Base-by-base conservation (phyloP, 2,888 invertebrate species). In the Erebia palarica region DNA sequence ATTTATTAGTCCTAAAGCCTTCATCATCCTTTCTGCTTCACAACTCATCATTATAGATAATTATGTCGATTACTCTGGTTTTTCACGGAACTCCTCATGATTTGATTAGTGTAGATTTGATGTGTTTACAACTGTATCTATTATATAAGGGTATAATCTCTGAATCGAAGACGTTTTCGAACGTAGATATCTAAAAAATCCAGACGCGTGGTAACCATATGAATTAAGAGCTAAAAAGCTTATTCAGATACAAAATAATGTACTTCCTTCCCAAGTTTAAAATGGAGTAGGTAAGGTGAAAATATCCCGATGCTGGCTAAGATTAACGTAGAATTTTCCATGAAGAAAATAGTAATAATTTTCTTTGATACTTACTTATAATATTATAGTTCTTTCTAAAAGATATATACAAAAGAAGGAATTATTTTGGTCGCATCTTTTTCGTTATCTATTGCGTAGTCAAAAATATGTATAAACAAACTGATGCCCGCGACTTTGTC, bases 141-240 rank as follows among this genome's bases (percentile, higher is more conserved):
- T 53, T 53, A 16, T 53, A 7, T 53, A 53, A n/a, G 7, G 9
- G 44, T 44, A 9, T 44, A 13, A 47, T 47, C 11, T 3, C 47
- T 11, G 1, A 53, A 8, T 53, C 16, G 8, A 2, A 53, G 8
- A 53, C 8, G 7, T 53, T 9, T 53, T 9, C 7, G n/a, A 16
- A 10, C 10, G 8, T 2, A 9, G n/a, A 1, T n/a, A 1, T 14
- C 14, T 63, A 8, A 49, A 16, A 13, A 63, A 47, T 18, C 18
- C 13, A 3, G 21, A 49, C 13, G 63, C 4, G 21, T 63, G 63
- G 63, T 21, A 21, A 49, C 13, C 21, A 14, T 47, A 49, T 9
- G 63, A 47, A 63, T 63, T 63, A 63, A 63, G 49, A 49, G 21
- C 47, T 63, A 47, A 63, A 61, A 63, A 63, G 63, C 63, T 63